Percentiles rank a stretch among this genome's conserved stretches.
phyloP scores from a whole-genome alignment of 2,113 vertebrate species.

The Osmerus mordax region DNA sequence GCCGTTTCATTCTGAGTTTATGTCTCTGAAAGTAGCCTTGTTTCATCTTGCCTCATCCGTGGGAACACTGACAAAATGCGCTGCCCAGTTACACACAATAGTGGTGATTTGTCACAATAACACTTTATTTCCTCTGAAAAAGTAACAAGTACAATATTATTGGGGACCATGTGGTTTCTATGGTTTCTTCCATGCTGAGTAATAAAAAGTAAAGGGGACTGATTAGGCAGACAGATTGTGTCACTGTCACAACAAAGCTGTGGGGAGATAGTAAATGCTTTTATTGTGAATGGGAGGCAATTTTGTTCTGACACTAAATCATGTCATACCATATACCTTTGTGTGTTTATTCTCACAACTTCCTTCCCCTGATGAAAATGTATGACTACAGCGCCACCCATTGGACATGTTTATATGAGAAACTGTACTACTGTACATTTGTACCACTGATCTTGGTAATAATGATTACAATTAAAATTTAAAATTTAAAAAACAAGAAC shows the following conservation, averaged over 20 bases:
- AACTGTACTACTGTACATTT: no score
- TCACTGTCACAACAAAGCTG: constrained; percentile 17
- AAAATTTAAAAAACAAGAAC: no score
- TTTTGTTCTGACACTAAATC: constrained; percentile 25
- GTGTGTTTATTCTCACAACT: not conserved
- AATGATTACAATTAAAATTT: no score
- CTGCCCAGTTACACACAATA: constrained; percentile 34
- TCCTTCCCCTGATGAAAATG: not conserved
- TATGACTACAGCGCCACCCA: constrained; percentile 52
- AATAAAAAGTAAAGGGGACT: not conserved
- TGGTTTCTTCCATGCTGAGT: not conserved
- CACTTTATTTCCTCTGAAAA: constrained; percentile 40
- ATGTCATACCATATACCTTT: constrained; percentile 7
- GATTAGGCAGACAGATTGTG: constrained; percentile 13
- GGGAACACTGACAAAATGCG: constrained; percentile 38
- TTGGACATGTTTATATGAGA: constrained; percentile 23
- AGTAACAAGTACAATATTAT: constrained; percentile 13
- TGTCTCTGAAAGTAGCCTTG: constrained; percentile 34
- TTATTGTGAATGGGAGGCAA: constrained; percentile 11
- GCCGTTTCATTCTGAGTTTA: constrained; percentile 26
- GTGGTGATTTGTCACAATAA: constrained; percentile 40
- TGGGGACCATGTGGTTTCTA: not conserved
- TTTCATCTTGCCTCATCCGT: constrained; percentile 50
- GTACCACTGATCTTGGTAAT: no score
- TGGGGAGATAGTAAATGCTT: constrained; percentile 16